These are phyloP conservation scores for Pygmarrhopalites habei DNA, from an alignment of 1,140 invertebrate genomes.

Conservation along the genomic window DNA sequence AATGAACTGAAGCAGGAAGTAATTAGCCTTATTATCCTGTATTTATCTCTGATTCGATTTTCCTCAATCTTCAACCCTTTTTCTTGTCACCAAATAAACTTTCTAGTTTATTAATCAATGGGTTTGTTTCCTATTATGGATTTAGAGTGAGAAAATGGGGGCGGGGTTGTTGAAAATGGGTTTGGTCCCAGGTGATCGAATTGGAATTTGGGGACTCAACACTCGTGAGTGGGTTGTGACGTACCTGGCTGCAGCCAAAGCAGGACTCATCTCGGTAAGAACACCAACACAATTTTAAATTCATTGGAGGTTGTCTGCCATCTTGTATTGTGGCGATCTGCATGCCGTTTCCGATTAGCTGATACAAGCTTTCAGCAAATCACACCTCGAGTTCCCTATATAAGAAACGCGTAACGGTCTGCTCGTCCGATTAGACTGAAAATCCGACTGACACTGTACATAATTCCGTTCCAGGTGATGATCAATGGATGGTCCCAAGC, in stretches of 20 bases:
- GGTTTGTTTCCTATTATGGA: constrained; percentile 9
- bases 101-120: no score
- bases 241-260: constrained; percentile 67
- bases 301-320: not conserved
- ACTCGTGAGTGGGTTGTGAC: constrained; percentile 70
- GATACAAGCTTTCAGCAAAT: no score
- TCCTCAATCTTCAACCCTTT: no score
- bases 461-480: not conserved
- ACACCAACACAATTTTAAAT: not conserved
- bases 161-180: constrained; percentile 70
- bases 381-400: not conserved
- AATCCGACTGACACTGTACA: not conserved
- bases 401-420: not conserved
- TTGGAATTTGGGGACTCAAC: constrained; percentile 88
- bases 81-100: no score
- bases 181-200: constrained; percentile 66
- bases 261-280: constrained; percentile 70
- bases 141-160: constrained; percentile 72
- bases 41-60: no score
- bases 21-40: no score
- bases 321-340: not conserved
- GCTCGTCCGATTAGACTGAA: not conserved
- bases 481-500: not conserved
- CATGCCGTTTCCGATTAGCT: no score
- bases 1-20: no score